Evolutionary conservation across 2,113 vertebrate genomes (phyloP), one percentile per base, ranked within the genome.

Genomic region (Xiphophorus hellerii): DNA sequence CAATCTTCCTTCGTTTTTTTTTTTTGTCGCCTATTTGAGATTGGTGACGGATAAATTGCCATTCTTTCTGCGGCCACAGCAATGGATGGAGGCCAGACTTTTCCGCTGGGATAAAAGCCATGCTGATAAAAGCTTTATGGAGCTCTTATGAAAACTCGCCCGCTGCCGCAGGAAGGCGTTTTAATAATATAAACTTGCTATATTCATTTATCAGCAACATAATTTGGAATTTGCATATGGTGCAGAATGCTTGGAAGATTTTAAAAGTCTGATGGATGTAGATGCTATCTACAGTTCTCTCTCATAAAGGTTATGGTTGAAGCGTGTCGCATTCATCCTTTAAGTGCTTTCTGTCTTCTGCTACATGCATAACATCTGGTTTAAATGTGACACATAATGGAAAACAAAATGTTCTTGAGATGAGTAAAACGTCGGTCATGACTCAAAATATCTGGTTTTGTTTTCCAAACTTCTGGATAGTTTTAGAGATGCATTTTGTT

Each of bases 71-170:
- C 3, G 10, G 63, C 28, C 63, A 10, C 1, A 62, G 69, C 62
- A 13, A 54, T 42, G 75, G 63, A 85, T 48, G 30, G 13, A 28
- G 58, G 33, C 71, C 48, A 48, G 20, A 42, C 74, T 33, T 83
- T 77, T 83, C 5, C 0, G 22, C 15, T 5, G 35, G 65, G 81
- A 86, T 84, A 25, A 84, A 88, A 82, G 81, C 73, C 67, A 30
- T 0, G 63, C 76, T 54, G 84, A 80, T 82, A 76, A 80, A 79
- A 82, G 81, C 76, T 84, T 76, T 81, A 75, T 80, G 12, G 71
- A 28, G 84, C 58, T 37, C 75, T 76, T 77, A 71, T 84, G 71
- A 80, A 72, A 84, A 69, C 76, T 76, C n/a, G 14, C 74, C 74
- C 48, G 27, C 67, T 28, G 63, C 74, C 64, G 66, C 70, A 33